Base-by-base conservation (phyloP, 1,140 invertebrate genomes). In the Leptinotarsa lineolata region DNA sequence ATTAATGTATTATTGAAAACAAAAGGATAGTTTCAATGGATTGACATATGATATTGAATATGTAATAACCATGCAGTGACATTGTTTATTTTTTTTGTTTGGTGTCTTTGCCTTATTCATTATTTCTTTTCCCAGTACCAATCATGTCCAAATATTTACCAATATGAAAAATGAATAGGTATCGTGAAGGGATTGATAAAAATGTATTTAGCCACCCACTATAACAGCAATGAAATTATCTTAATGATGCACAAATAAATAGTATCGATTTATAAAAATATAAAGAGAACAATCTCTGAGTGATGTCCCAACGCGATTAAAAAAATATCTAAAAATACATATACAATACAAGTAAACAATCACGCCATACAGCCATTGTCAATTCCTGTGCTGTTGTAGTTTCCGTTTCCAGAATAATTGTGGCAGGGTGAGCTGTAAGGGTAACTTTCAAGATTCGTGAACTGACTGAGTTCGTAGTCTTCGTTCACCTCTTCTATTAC, bases 281-380 rank as follows among this genome's bases (percentile, higher is more conserved):
- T 54, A 54, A 54, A 54, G 48, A 54, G 48, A 54, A 54, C 48
- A 18, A 54, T 54, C 48, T 18, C 16, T 54, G 15, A 11, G 30
- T 39, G 30, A 39, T 39, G 30, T 39, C 30, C 30, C 11, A 39
- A 39, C 30, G 8, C 30, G 11, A 39, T 54, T 48, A 16, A 15
- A 54, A 54, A 54, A 54, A 54, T 54, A 54, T 54, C 48, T 54
- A 54, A 54, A 54, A 54, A 54, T 39, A 39, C 30, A 0, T 39
- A 54, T n/a, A 54, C 16, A 15, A 54, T 18, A 16, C 48, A 54
- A 54, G 15, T 18, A 13, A 45, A 64, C 46, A 72, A 61, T 76
- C 79, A 84, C 54, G 83, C 83, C 83, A 84, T 83, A 74, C 83
- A 84, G 20, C 83, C 83, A 70, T 83, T 83, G 69, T 82, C 82